Evolutionary conservation across 2,888 invertebrate species (phyloP).

Genomic region (Caenorhabditis sulstoni): DNA sequence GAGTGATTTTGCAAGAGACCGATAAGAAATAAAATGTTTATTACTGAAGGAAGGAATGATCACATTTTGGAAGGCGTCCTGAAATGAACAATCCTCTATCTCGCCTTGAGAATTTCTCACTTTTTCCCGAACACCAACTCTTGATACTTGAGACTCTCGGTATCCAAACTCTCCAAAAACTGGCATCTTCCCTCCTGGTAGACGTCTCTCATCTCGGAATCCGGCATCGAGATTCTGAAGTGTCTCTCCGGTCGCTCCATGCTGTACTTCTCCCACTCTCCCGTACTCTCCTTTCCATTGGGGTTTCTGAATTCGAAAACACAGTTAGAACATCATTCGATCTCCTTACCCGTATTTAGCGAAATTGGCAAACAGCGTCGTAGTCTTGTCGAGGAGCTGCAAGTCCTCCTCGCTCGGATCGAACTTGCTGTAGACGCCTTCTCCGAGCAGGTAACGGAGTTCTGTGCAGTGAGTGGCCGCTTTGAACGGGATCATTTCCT

Average conservation of each 20-base stretch:
- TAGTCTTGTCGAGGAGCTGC: slow-evolving; percentile 65
- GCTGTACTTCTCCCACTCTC: slow-evolving; percentile 37
- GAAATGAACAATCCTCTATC: background rate
- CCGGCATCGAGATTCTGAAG: slow-evolving; percentile 35
- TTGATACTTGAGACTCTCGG: slow-evolving; percentile 28
- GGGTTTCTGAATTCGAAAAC: slow-evolving; percentile 32
- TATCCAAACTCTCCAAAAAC: slow-evolving; percentile 30
- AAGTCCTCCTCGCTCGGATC: slow-evolving; percentile 64
- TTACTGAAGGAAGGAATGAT: background rate
- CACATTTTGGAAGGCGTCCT: background rate
- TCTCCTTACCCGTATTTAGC: slow-evolving; percentile 67
- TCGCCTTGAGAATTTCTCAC: background rate
- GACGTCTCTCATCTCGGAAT: slow-evolving; percentile 39
- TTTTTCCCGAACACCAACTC: slow-evolving; percentile 41
- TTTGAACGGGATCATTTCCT: slow-evolving; percentile 62
- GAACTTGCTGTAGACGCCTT: slow-evolving; percentile 67
- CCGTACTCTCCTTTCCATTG: slow-evolving; percentile 19
- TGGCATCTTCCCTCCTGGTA: slow-evolving; percentile 26
- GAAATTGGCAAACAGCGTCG: slow-evolving; percentile 66
- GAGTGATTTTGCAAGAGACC: background rate
- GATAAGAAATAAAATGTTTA: background rate
- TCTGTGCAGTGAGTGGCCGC: slow-evolving; percentile 69
- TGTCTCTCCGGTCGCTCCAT: slow-evolving; percentile 24
- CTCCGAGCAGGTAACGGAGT: slow-evolving; percentile 70
- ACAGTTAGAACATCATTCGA: background rate